Percentiles rank a stretch among this genome's conserved stretches.
Conservation (phyloP, 2,888 invertebrate species). For the Meloe dianella region DNA sequence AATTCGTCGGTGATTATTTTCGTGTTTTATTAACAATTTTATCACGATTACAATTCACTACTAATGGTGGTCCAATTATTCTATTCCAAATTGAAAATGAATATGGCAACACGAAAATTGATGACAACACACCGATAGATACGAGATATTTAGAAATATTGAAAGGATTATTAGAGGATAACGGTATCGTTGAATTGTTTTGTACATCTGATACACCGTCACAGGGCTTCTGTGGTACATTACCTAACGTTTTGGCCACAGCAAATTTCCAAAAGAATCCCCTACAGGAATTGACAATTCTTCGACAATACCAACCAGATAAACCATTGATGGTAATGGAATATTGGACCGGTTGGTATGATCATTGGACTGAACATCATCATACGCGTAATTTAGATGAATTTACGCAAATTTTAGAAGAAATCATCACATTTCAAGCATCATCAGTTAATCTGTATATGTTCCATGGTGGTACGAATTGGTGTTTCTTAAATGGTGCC, state of each 20-base stretch:
- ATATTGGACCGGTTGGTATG: slow-evolving; percentile 69
- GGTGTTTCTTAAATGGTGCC: slow-evolving; percentile 66
- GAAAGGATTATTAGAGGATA: slow-evolving; percentile 51
- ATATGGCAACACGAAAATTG: slow-evolving; percentile 72
- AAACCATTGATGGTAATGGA: slow-evolving; percentile 66
- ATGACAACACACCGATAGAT: slow-evolving; percentile 47
- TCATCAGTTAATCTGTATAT: slow-evolving; percentile 89
- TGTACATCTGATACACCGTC: slow-evolving; percentile 61
- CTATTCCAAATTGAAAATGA: slow-evolving; percentile 76
- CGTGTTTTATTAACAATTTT: slow-evolving; percentile 60
- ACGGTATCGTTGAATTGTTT: slow-evolving; percentile 61
- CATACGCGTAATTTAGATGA: slow-evolving; percentile 42
- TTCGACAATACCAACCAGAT: slow-evolving; percentile 59
- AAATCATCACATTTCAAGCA: slow-evolving; percentile 48
- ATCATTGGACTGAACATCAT: slow-evolving; percentile 63
- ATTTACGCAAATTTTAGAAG: slow-evolving; percentile 44
- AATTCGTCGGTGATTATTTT: slow-evolving; percentile 62
- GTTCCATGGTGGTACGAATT: slow-evolving; percentile 92
- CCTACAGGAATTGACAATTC: slow-evolving; percentile 54
- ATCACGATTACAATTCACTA: slow-evolving; percentile 64
- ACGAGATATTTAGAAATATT: slow-evolving; percentile 59
- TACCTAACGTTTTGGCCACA: slow-evolving; percentile 58
- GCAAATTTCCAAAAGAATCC: slow-evolving; percentile 62
- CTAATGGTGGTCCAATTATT: slow-evolving; percentile 57
- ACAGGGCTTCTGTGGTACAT: slow-evolving; percentile 38